phyloP scores from a whole-genome alignment of 1,140 invertebrate genomes.

The Heliothis virescens region DNA sequence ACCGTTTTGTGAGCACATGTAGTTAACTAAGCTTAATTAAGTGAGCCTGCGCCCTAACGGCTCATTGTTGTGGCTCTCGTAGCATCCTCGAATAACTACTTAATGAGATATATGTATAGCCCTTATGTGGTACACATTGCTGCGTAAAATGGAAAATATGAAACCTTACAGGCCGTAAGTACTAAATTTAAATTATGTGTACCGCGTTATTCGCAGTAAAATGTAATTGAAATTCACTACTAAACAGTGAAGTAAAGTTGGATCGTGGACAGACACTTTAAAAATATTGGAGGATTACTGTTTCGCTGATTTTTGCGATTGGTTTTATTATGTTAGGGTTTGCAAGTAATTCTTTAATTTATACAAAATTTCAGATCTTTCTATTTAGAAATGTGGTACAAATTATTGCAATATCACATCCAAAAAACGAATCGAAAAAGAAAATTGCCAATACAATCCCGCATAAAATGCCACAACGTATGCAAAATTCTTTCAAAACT shows the following conservation, averaged over 20 bases:
- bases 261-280: too few species aligned
- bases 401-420: too few species aligned
- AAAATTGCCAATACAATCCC: slow-evolving; percentile 1
- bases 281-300: too few species aligned
- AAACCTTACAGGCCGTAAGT: not conserved
- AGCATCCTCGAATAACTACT: slow-evolving; percentile 60
- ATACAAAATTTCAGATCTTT: too few species aligned
- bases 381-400: too few species aligned
- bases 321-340: too few species aligned
- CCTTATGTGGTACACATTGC: slow-evolving; percentile 50
- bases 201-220: too few species aligned
- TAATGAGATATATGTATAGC: slow-evolving; percentile 59
- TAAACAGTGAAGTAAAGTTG: too few species aligned
- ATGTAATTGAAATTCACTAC: too few species aligned
- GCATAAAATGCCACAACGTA: slow-evolving; percentile 4
- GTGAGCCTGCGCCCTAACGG: slow-evolving; percentile 52
- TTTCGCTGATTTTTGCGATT: too few species aligned
- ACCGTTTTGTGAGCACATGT: slow-evolving; percentile 5
- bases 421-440: not conserved
- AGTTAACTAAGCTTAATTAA: slow-evolving; percentile 62
- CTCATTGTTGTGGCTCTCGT: slow-evolving; percentile 59
- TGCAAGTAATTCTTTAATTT: not conserved
- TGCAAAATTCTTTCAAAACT: slow-evolving; percentile 18
- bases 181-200: too few species aligned
- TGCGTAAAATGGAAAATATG: not conserved